Evolutionary conservation across 2,888 invertebrate species (phyloP), one percentile per base, ranked within the genome.

Genomic region (Lasioglossum calceatum): DNA sequence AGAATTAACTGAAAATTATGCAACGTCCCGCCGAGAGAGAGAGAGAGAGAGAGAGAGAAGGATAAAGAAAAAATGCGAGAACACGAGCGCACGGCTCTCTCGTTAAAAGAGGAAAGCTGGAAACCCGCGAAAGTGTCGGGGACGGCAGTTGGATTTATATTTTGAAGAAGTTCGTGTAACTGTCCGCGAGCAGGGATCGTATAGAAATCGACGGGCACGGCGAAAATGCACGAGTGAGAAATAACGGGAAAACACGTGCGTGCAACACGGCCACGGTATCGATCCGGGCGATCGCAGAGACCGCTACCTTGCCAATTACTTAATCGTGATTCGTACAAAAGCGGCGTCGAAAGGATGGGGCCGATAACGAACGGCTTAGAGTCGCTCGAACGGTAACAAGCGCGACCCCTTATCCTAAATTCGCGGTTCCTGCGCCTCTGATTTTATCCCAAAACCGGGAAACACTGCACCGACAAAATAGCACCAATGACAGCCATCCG

Each of bases 261-360:
- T 87, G 84, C 81, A 84, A 86, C 83, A 86, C 84, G 84, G 78
- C 76, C 72, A 50, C 71, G 36, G 27, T 87, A 87, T 87, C 87
- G 86, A 84, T 86, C 78, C 84, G 79, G 67, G 64, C 61, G 84
- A 87, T 87, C 87, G 77, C 70, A 78, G 70, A 86, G 77, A 84
- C 84, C 87, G 86, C 79, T 87, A 86, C 80, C 81, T 86, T 70
- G 84, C 84, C 87, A 87, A 87, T 87, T 87, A 87, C 83, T 87
- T 87, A 87, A 87, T 87, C 86, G 83, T 77, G 87, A 84, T 87
- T 86, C 76, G 81, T 39, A 79, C 85, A 81, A 86, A 79, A 79
- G 78, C 85, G 47, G 78, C n/a, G 74, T 47, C 71, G 61, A 77
- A n/a, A 76, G 54, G 81, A 64, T 70, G 76, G 71, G 77, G 12